Evolutionary conservation across 1,140 invertebrate species (phyloP).

Genomic region (Ceratina japonica): DNA sequence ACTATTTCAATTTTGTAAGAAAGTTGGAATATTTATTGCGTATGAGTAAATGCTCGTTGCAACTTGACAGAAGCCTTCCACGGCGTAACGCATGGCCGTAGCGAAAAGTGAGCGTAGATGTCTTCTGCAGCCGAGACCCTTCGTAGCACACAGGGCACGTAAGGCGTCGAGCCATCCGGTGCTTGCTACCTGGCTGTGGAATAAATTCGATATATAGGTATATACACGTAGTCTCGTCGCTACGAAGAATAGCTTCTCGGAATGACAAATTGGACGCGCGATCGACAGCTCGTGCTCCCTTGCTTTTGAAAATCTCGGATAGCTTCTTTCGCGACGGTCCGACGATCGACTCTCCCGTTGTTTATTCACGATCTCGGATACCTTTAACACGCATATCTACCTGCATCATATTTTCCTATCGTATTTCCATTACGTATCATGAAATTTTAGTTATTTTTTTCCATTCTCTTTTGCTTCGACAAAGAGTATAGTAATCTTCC

Average conservation of each 20-base stretch:
- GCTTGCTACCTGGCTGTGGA: conserved; percentile 46
- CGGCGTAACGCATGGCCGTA: conserved; percentile 27
- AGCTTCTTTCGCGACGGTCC: too few relatives aligned
- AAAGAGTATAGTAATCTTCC: too few relatives aligned
- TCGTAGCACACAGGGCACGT: conserved; percentile 51
- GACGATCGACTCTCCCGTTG: too few relatives aligned
- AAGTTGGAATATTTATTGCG: too few relatives aligned
- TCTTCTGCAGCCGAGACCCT: conserved; percentile 10
- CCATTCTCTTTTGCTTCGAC: too few relatives aligned
- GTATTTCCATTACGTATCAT: too few relatives aligned
- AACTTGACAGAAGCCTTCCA: conserved; percentile 15
- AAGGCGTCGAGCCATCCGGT: conserved; percentile 48
- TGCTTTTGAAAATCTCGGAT: background rate
- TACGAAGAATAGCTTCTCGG: conserved; percentile 42
- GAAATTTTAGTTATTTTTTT: too few relatives aligned
- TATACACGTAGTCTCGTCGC: conserved; percentile 1
- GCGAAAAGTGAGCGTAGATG: conserved; percentile 6
- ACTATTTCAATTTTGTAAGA: too few relatives aligned
- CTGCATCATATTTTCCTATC: too few relatives aligned
- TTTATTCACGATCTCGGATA: too few relatives aligned
- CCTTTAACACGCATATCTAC: too few relatives aligned
- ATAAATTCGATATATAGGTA: conserved; percentile 43
- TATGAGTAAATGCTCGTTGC: background rate
- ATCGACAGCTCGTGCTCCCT: conserved; percentile 11
- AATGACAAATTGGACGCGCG: conserved; percentile 49